Evolutionary conservation across 2,113 vertebrate species (phyloP), one percentile per base, ranked within the genome.

Genomic region (Hemibagrus wyckioides): DNA sequence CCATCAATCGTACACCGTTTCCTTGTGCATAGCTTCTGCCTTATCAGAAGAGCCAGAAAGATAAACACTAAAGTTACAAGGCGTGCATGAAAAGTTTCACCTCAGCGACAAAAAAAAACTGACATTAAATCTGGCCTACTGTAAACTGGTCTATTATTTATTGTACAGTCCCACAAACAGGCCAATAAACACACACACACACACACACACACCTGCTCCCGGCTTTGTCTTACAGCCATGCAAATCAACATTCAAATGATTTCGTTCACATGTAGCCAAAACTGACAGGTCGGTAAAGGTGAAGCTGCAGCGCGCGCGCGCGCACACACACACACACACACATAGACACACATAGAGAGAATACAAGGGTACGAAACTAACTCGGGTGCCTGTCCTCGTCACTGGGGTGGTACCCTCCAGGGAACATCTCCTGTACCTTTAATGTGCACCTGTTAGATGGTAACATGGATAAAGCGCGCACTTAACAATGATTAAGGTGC

Each of bases 161-260:
- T 54, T 52, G 21, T 33, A 81, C 79, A 59, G 33, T 28, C 30
- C 33, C 63, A 56, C 30, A 84, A 39, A 52, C 57, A 57, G 7
- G 14, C 30, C 41, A 65, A 36, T 15, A 81, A 30, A 80, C 44
- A 36, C 61, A 82, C 75, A 41, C 33, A 85, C 48, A 85, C 77
- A 63, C 85, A 80, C 80, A 33, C 83, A 92, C 50, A 33, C 81
- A 61, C 30, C 77, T 80, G 77, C 77, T 23, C 9, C 3, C 30
- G 36, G 77, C 52, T 36, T 80, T 33, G 52, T 57, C 52, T 33
- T 80, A 83, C 28, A 23, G 48, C 10, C 90, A 94, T 94, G 95
- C 94, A 95, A 94, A 94, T 94, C 44, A 36, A 57, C 80, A 95
- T 93, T 94, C 94, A 95, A 95, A 95, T 92, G 86, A 89, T 92